Evolutionary conservation across 2,797 vertebrate species (phyloP).

Genomic region (Anniella stebbinsi): DNA sequence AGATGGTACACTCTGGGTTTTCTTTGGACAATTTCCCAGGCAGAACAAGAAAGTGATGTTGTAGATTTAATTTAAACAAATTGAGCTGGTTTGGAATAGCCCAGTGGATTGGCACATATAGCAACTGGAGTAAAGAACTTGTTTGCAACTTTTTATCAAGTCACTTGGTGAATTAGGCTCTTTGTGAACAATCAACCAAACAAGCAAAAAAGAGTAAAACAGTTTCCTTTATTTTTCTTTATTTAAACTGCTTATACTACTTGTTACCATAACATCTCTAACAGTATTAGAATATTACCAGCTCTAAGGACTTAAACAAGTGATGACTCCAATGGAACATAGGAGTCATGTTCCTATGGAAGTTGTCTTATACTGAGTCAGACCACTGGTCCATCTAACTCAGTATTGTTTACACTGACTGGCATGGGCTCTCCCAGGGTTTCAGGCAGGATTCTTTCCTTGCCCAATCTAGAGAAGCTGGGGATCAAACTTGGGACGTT

Average conservation of each 20-base stretch:
- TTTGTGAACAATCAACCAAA: not conserved
- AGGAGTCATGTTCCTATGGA: too few species aligned
- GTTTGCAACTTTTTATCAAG: slow-evolving; percentile 2
- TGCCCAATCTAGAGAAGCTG: too few species aligned
- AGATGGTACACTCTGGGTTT: slow-evolving; percentile 48
- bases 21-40: slow-evolving; percentile 63
- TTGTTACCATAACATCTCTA: not conserved
- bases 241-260: too few species aligned
- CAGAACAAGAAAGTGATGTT: slow-evolving; percentile 40
- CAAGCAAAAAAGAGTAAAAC: not conserved
- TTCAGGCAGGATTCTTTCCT: too few species aligned
- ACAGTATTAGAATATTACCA: too few species aligned
- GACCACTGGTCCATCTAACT: too few species aligned
- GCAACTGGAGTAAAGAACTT: slow-evolving; percentile 12
- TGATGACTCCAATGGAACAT: too few species aligned
- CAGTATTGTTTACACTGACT: too few species aligned
- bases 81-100: slow-evolving; percentile 34
- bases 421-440: too few species aligned
- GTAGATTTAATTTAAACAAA: slow-evolving; percentile 45
- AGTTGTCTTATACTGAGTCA: too few species aligned
- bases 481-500: too few species aligned
- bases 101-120: not conserved
- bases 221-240: not conserved
- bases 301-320: too few species aligned
- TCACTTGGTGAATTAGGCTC: not conserved